Base-by-base conservation (phyloP, 2,888 invertebrate genomes). In the Sylvicola cinctus region DNA sequence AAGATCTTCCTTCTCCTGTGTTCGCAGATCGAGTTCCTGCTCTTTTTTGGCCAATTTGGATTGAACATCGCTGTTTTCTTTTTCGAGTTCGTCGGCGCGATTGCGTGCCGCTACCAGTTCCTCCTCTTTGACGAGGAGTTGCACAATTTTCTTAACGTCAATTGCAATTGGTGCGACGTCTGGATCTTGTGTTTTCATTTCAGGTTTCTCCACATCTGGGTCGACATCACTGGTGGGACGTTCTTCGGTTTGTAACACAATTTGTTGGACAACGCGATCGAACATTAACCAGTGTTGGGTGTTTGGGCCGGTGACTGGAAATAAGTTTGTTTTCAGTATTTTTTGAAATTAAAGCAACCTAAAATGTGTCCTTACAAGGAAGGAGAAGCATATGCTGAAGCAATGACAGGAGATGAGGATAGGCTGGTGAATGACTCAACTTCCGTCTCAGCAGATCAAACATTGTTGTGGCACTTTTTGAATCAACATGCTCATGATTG, bases 281-380 rank as follows among this genome's bases (percentile, higher is more conserved):
- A 95, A 74, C 36, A 96, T 66, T 25, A 90, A 58, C 93, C 95
- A 96, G 52, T 91, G 83, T 48, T 90, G 88, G 0, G 83, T 75
- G 54, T 83, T 75, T 10, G 81, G 74, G 41, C 79, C 83, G 45
- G 87, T 85, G 57, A 81, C 81, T 77, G 57, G 12, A 53, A 38
- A 12, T 10, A 31, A 38, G 17, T 20, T 36, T 28, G 15, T 5
- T n/a, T 20, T 16, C 11, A 26, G 30, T 23, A 32, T 13, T 31
- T 20, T 10, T 17, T 35, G 14, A n/a, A 27, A 12, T 16, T 16
- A 29, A 11, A 3, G 14, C 15, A 25, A 16, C 35, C 44, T 42
- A 36, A 44, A 31, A 37, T 32, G 55, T 33, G 8, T 31, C 60
- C 70, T 66, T 54, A 76, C 77, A 61, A 42, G 88, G 88, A 47